Percentiles rank a stretch among this genome's conserved stretches.
Conservation (phyloP, 2,888 invertebrate genomes). For the Leucania comma region DNA sequence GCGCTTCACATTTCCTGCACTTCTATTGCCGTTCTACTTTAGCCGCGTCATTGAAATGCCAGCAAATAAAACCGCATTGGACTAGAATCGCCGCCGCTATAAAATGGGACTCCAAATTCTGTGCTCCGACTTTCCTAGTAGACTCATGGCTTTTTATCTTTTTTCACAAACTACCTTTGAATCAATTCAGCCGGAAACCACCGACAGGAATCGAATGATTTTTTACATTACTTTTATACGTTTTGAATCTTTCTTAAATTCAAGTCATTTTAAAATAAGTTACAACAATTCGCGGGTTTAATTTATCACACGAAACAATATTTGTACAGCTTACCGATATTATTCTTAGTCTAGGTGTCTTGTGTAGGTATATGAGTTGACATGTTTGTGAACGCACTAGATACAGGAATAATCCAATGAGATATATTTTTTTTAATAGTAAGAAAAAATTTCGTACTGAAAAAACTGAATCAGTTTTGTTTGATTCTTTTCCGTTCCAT, state of each 20-base stretch:
- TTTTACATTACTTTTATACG: constrained; percentile 14
- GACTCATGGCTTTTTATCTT: constrained; percentile 42
- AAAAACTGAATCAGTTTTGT: background rate
- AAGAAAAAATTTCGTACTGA: background rate
- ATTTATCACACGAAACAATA: no score
- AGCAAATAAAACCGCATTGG: constrained; percentile 56
- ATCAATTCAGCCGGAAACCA: constrained; percentile 50
- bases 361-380: no score
- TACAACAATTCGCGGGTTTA: background rate
- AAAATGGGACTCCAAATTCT: constrained; percentile 58
- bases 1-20: constrained; percentile 45
- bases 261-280: background rate
- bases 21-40: constrained; percentile 50
- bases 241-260: constrained; percentile 3
- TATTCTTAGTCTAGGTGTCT: no score
- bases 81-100: constrained; percentile 54
- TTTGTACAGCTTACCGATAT: no score
- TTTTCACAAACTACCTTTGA: constrained; percentile 52
- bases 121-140: constrained; percentile 46
- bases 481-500: background rate
- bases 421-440: no score
- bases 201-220: constrained; percentile 17
- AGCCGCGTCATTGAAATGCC: constrained; percentile 55
- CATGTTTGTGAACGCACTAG: no score
- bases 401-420: no score